Percentiles rank a stretch among this genome's conserved stretches.
phyloP scores from a whole-genome alignment of 2,888 invertebrate genomes.

The Thysanoteuthis rhombus region DNA sequence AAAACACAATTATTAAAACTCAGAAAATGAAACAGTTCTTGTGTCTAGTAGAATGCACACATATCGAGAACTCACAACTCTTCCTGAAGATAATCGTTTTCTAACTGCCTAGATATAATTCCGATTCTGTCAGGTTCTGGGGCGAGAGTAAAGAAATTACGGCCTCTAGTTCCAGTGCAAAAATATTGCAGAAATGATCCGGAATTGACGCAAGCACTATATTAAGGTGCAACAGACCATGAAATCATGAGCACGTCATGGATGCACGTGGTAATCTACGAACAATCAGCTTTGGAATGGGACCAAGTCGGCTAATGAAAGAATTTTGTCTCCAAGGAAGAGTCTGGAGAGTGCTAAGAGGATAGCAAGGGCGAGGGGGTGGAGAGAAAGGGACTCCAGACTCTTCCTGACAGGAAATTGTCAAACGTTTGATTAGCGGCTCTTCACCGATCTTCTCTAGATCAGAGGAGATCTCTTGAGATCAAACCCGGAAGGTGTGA shows the following conservation, averaged over 20 bases:
- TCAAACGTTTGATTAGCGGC: neutral
- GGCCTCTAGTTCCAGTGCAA: neutral
- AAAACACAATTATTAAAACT: no score
- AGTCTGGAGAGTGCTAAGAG: neutral
- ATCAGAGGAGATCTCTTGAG: neutral
- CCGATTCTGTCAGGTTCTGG: neutral
- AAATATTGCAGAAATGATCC: neutral
- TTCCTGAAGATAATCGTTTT: no score
- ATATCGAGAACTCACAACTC: no score
- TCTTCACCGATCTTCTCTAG: neutral
- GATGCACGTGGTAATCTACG: neutral
- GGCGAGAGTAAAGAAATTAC: neutral
- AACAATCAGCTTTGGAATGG: neutral
- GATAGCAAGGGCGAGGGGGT: no score
- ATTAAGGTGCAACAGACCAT: neutral
- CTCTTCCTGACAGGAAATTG: neutral
- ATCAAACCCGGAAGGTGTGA: neutral
- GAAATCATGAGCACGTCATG: neutral
- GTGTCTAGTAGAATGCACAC: no score
- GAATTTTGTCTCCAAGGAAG: neutral
- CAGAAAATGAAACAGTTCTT: no score
- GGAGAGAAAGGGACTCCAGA: no score
- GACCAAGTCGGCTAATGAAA: neutral
- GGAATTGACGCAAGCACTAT: neutral
- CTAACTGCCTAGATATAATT: neutral